These are phyloP conservation scores for Agonopterix subpropinquella DNA, from an alignment of 2,888 invertebrate genomes.

Conservation along the genomic window DNA sequence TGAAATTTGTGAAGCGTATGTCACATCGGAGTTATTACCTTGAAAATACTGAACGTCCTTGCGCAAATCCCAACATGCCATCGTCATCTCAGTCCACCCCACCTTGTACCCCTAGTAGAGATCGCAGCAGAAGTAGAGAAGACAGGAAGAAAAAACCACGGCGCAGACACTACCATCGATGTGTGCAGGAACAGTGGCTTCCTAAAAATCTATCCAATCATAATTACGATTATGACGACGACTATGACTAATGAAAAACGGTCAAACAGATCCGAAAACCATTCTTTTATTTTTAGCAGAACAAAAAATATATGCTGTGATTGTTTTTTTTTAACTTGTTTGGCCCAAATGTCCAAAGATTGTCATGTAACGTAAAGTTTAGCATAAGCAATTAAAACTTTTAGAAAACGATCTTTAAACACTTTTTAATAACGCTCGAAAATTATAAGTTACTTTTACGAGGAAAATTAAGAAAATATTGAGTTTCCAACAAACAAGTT, in stretches of 20 bases:
- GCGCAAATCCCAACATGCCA: neutral
- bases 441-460: conserved; percentile 16
- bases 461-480: conserved; percentile 8
- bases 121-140: conserved; percentile 20
- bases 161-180: conserved; percentile 20
- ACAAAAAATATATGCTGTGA: neutral
- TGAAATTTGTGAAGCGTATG: conserved; percentile 28
- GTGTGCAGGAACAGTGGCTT: conserved; percentile 28
- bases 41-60: neutral
- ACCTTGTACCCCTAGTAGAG: conserved; percentile 6
- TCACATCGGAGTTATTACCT: conserved; percentile 9
- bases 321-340: neutral
- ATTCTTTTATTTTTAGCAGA: neutral
- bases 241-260: neutral
- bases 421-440: conserved; percentile 15
- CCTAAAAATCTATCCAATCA: conserved; percentile 12
- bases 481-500: neutral
- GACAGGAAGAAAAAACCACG: conserved; percentile 12
- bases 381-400: conserved; percentile 32
- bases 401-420: conserved; percentile 19
- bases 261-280: too few species aligned
- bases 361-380: conserved; percentile 19
- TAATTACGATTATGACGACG: neutral
- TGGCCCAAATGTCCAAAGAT: conserved; percentile 12
- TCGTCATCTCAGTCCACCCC: neutral